phyloP scores from a whole-genome alignment of 2,797 vertebrate species.

The Catharus ustulatus region DNA sequence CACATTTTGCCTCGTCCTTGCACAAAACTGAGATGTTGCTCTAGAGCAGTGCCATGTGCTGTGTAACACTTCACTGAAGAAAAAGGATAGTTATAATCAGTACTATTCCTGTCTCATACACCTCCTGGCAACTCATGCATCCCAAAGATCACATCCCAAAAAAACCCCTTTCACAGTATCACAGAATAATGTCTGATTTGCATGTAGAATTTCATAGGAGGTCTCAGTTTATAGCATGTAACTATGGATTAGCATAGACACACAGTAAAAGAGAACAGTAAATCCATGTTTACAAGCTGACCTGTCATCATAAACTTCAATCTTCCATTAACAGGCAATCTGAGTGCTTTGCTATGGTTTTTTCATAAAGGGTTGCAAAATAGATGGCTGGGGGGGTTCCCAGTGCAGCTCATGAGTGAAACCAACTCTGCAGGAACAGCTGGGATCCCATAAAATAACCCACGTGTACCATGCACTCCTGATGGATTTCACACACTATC shows the following conservation, averaged over 20 bases:
- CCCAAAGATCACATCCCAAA: neutral
- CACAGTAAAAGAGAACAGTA: neutral
- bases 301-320: neutral
- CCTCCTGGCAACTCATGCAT: neutral
- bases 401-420: neutral
- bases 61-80: neutral
- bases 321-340: neutral
- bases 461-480: neutral
- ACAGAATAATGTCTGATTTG: neutral
- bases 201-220: neutral
- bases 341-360: neutral
- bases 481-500: neutral
- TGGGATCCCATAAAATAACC: neutral
- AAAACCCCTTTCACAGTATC: neutral
- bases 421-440: neutral
- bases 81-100: neutral
- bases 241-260: neutral
- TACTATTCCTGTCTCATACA: neutral
- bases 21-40: neutral
- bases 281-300: conserved; percentile 11
- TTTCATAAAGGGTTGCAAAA: neutral
- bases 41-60: neutral
- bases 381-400: neutral
- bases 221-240: neutral
- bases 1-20: neutral